A percentile compares a stretch with the other conserved stretches of the same genome.
Conservation (phyloP, 2,797 vertebrate genomes). For the Buceros bicornis region DNA sequence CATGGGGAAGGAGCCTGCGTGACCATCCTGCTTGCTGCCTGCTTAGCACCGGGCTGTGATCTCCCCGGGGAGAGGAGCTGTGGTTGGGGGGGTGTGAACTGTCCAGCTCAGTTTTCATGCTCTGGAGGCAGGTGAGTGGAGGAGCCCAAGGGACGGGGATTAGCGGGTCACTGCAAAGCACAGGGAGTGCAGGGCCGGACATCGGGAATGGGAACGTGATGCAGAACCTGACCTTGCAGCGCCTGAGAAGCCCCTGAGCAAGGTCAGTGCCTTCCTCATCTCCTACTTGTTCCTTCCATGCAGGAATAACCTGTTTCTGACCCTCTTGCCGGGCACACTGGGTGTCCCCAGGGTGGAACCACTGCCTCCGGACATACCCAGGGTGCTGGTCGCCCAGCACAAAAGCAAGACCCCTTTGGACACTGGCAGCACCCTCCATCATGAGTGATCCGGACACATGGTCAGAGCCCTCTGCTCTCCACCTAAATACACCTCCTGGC, state of each 20-base stretch:
- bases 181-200: fast-evolving
- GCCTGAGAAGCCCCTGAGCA: not conserved
- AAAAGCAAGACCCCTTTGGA: not conserved
- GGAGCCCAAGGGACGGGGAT: not conserved
- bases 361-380: not conserved
- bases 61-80: not conserved
- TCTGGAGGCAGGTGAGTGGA: not conserved
- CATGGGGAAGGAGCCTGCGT: fast-evolving
- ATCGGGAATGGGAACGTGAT: fast-evolving
- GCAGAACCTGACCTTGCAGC: not conserved
- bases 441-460: not conserved
- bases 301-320: not conserved
- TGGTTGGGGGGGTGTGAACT: fast-evolving
- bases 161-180: not conserved
- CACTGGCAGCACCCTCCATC: not conserved
- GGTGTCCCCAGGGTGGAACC: not conserved
- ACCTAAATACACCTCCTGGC: not conserved
- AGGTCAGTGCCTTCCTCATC: not conserved
- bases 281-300: not conserved
- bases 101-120: not conserved
- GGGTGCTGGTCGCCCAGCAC: not conserved
- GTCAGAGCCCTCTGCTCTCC: not conserved
- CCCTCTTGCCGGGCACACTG: not conserved
- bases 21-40: not conserved
- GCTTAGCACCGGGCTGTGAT: not conserved